phyloP scores from a whole-genome alignment of 2,113 vertebrate genomes.

The Nothobranchius furzeri region DNA sequence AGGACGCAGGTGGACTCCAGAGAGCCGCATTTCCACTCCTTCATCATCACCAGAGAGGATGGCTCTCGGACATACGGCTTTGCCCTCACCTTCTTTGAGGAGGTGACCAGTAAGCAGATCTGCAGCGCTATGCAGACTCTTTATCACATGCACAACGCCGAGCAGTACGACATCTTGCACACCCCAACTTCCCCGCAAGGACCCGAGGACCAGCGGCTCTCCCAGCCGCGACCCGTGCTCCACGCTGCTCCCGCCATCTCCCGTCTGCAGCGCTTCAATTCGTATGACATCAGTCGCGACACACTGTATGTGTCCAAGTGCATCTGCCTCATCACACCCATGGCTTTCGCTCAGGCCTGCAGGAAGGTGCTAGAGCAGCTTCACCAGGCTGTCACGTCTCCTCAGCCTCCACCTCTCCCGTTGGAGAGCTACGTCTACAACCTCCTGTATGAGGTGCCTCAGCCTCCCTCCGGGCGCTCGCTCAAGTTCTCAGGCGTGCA shows the following conservation, averaged over 20 bases:
- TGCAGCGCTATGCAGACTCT: conserved; percentile 99
- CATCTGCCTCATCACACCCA: conserved; percentile 95
- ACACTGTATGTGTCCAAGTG: conserved; percentile 97
- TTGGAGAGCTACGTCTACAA: conserved; percentile 99
- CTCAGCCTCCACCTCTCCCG: conserved; percentile 92
- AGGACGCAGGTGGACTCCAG: conserved; percentile 91
- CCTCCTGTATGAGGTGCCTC: conserved; percentile 95
- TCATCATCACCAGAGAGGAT: conserved; percentile 98
- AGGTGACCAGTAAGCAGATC: conserved; percentile 99
- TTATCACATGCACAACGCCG: conserved; percentile 99
- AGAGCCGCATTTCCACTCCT: conserved; percentile 96
- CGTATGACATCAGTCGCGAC: conserved; percentile 97
- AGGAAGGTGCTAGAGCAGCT: conserved; percentile 92
- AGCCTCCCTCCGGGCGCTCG: conserved; percentile 92
- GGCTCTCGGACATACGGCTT: conserved; percentile 98
- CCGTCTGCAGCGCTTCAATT: conserved; percentile 96
- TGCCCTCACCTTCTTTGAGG: conserved; percentile 97
- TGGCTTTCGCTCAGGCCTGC: conserved; percentile 96
- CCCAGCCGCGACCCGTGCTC: conserved; percentile 77
- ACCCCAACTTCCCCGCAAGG: conserved; percentile 71
- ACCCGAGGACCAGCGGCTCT: conserved; percentile 52
- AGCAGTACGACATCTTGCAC: conserved; percentile 91
- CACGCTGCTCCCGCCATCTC: conserved; percentile 85
- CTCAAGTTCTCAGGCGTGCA: conserved; percentile 97
- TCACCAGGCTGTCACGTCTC: conserved; percentile 91